Evolutionary conservation across 2,113 vertebrate species (phyloP), one percentile per base, ranked within the genome.

Genomic region (Boleophthalmus pectinirostris): DNA sequence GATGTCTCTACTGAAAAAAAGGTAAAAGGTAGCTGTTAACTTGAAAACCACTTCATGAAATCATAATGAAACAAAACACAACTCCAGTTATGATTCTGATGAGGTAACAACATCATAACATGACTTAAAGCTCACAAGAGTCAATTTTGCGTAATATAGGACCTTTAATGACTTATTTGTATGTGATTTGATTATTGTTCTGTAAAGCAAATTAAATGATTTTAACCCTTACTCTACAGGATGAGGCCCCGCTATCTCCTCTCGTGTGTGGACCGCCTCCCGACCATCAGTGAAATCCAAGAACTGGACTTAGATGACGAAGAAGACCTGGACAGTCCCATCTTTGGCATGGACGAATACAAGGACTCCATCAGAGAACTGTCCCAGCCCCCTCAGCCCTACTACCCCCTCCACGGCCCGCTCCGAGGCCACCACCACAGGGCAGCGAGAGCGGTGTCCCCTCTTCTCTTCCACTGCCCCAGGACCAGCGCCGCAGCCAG

Each of bases 321-420:
- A 0, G 65, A 21, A 18, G 68, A 72, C n/a, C 38, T 1, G 0
- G 70, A 70, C 11, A 47, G 15, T 56, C 79, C 61, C 33, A 25
- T 43, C 16, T 83, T 90, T 46, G 83, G 73, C n/a, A 78, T 89
- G 81, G 80, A 91, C 64, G 77, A 90, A 15, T 92, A 91, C 16
- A 8, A 85, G 43, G 82, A 87, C 70, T 91, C 90, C 70, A 90
- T 93, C 45, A 86, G 66, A 54, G 87, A 87, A 74, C 87, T 92
- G 25, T 88, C 90, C n/a, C 90, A 90, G 77, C 86, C 83, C 0
- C 72, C 84, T 6, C 72, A 63, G 60, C 60, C 5, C 60, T 63
- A 74, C 1, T 89, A 82, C 69, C 85, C 82, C 18, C 84, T 82
- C 3, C 88, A 91, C 0, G 86, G 86, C 21, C 83, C 85, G 21